Evolutionary conservation across 1,140 invertebrate species (phyloP), one percentile per base, ranked within the genome.

Genomic region (Mycetomoellerius zeteki): DNA sequence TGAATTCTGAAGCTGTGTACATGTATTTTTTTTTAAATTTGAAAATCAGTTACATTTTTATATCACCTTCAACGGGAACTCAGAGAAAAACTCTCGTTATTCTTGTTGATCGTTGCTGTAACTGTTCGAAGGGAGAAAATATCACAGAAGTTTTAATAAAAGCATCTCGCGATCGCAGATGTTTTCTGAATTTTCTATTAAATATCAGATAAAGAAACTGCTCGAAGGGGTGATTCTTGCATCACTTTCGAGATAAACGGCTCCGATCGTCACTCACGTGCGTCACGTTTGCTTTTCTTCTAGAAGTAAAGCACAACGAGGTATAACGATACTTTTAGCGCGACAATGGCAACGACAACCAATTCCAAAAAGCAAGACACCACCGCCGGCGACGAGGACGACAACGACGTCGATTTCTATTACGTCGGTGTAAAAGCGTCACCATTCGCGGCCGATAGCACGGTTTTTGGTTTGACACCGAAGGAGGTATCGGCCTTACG

Each of bases 401-500:
- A 95, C 33, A 94, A 95, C 73, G 94, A 89, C 88, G 95, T 92
- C n/a, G n/a, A n/a, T 89, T 94, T 94, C 87, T 94, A 95, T 93
- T 98, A 98, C 94, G 95, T 97, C 86, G 97, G 97, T 65, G 96
- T 98, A 50, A 98, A 98, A 94, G 97, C 97, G 12, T 98, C 97
- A 0, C 94, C 98, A 60, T 97, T 98, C 95, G 96, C 97, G 67
- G 93, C 93, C 78, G 97, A 98, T 91, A 97, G 96, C 92, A 95
- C 96, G 89, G 97, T 97, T 6, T 98, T 98, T 96, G 98, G 97
- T 72, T 94, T 98, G 84, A 96, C 96, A 90, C 90, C 96, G 47
- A 96, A 97, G 72, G 98, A 98, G 94, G 93, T 96, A 37, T 95
- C 95, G 88, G 97, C 97, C 1, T 92, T 98, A 27, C 95, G 95